These are phyloP conservation scores for Sebastes oblongus DNA, from an alignment of 2,797 vertebrate species.

Conservation along the genomic window DNA sequence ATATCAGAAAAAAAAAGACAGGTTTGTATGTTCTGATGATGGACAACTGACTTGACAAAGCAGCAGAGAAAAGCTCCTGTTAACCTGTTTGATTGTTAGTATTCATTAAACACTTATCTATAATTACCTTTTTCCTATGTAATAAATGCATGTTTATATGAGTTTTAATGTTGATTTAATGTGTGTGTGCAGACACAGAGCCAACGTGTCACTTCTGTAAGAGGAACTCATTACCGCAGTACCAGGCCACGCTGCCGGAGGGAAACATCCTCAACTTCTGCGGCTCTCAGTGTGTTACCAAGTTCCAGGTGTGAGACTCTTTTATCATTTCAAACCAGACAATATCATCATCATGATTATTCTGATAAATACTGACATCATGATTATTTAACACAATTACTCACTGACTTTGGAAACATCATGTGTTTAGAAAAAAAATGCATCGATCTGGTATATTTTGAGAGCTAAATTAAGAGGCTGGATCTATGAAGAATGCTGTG, in stretches of 20 bases:
- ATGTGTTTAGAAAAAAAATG: too few relatives aligned
- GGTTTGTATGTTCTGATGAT: background rate
- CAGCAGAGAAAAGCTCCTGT: background rate
- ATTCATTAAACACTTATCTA: background rate
- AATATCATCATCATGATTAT: too few relatives aligned
- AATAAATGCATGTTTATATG: background rate
- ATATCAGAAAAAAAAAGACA: too few relatives aligned
- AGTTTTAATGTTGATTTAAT: background rate
- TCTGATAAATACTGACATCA: too few relatives aligned
- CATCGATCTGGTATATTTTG: too few relatives aligned
- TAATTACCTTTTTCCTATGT: background rate
- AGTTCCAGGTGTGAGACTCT: conserved; percentile 90
- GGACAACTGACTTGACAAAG: background rate
- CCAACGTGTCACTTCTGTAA: conserved; percentile 99
- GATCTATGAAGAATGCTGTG: too few relatives aligned
- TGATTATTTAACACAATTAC: too few relatives aligned
- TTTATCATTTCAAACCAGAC: background rate
- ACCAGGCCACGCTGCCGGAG: conserved; percentile 97
- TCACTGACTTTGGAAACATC: too few relatives aligned
- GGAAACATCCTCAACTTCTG: conserved; percentile 97
- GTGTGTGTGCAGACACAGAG: conserved; percentile 83
- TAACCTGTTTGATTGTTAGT: background rate
- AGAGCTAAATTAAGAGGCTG: too few relatives aligned
- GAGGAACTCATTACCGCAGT: conserved; percentile 95
- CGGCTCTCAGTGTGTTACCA: conserved; percentile 97